Evolutionary conservation across 2,797 vertebrate species (phyloP), one percentile per base, ranked within the genome.

Genomic region (Sandelia bainsii): DNA sequence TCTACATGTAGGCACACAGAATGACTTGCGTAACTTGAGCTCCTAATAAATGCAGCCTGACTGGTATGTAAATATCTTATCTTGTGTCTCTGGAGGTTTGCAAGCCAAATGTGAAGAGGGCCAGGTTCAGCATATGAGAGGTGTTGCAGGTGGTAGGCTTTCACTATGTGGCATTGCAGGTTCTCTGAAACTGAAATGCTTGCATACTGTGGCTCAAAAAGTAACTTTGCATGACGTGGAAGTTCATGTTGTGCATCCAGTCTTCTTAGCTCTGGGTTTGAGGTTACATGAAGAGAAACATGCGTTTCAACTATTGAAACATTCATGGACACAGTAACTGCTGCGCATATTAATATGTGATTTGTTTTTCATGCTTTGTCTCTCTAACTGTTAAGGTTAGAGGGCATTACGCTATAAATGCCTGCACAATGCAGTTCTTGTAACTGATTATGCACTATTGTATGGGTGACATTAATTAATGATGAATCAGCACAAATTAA

Each of bases 61-160:
- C 82, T 75, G 71, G 71, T 89, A 89, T 91, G 89, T 85, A 91
- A 91, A 91, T 91, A 76, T 76, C 78, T 87, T 87, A 89, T 92
- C 86, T 86, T 48, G 39, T 81, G 69, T 81, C 67, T 82, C 63
- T 11, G 25, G 74, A 74, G 61, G 79, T 92, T 93, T 93, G 89
- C 88, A 88, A 89, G 77, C 77, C 89, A 93, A 93, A 90, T 93
- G 83, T 84, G 82, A 49, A 72, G 53, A 45, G 46, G 54, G 56
- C 34, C 75, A 52, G 17, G 70, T 72, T 66, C 42, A 40, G 16
- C 59, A 13, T 23, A 20, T 80, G 72, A 65, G 51, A 72, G 49
- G 49, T 52, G 37, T 67, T 75, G 22, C 80, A 89, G 82, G 72
- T 88, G 76, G 63, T 53, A 51, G 54, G 50, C 13, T 73, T 58